Conservation (phyloP, 2,888 invertebrate genomes). For the Apoderus coryli region DNA sequence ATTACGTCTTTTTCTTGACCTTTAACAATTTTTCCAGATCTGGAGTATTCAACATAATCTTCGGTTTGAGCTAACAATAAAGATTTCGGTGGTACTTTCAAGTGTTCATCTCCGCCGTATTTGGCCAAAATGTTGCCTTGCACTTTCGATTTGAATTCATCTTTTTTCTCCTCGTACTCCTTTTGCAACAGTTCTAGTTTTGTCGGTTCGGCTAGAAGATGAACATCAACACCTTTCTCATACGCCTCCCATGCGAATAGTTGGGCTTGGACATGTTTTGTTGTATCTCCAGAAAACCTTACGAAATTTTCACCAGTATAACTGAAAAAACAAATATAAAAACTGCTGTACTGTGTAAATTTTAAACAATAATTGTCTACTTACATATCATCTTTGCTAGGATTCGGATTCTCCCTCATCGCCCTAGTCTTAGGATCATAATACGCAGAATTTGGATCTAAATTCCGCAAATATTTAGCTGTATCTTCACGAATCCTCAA, state of each 20-base stretch:
- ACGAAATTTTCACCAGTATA: constrained; percentile 96
- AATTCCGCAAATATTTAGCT: constrained; percentile 92
- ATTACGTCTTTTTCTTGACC: constrained; percentile 82
- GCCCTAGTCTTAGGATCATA: constrained; percentile 98
- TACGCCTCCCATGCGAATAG: constrained; percentile 97
- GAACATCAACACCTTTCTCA: constrained; percentile 84
- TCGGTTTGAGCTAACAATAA: constrained; percentile 89
- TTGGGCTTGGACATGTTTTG: constrained; percentile 79
- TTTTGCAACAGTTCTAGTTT: constrained; percentile 83
- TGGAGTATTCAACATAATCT: constrained; percentile 87
- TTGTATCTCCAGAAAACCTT: constrained; percentile 87
- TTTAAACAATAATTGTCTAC: constrained; percentile 12
- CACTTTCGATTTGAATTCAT: constrained; percentile 75
- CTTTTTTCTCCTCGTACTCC: constrained; percentile 81
- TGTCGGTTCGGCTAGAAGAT: constrained; percentile 94
- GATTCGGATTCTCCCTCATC: constrained; percentile 68
- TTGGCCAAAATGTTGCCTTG: constrained; percentile 74
- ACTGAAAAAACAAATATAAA: constrained; percentile 14
- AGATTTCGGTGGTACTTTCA: constrained; percentile 77
- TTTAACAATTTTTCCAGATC: constrained; percentile 74
- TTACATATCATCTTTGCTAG: constrained; percentile 26
- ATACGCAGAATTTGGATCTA: constrained; percentile 95
- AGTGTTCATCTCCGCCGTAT: constrained; percentile 91
- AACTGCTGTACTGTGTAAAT: constrained; percentile 1
- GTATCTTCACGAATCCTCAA: constrained; percentile 97